Percentiles rank a stretch among this genome's conserved stretches.
Conservation (phyloP, 2,888 invertebrate species). For the Antitype chi region DNA sequence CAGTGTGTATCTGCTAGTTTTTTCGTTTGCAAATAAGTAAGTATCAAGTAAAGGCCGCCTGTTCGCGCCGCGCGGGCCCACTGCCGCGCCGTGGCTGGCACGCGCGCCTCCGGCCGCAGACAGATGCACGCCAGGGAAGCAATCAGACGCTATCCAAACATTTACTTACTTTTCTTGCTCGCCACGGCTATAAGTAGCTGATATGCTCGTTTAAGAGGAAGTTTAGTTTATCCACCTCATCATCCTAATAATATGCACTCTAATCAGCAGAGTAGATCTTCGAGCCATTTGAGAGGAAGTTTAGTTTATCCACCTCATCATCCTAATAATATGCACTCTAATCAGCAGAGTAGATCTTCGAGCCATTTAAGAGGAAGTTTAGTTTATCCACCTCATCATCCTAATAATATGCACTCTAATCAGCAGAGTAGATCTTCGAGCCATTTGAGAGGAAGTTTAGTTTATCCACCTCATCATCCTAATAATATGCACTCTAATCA, state of each 20-base stretch:
- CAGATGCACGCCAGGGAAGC: slow-evolving; percentile 46
- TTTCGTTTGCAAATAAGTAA: not conserved
- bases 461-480: not conserved
- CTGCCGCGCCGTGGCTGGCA: slow-evolving; percentile 58
- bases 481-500: slow-evolving; percentile 5
- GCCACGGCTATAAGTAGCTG: too few relatives aligned
- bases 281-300: not conserved
- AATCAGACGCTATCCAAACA: slow-evolving; percentile 20
- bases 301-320: not conserved
- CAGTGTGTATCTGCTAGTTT: not conserved
- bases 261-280: too few relatives aligned
- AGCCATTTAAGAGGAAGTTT: not conserved
- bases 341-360: too few relatives aligned
- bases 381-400: not conserved
- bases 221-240: not conserved
- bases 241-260: slow-evolving; percentile 16
- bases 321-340: slow-evolving; percentile 10
- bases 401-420: slow-evolving; percentile 5
- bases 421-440: not conserved
- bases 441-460: not conserved
- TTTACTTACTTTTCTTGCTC: not conserved
- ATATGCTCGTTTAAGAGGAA: not conserved
- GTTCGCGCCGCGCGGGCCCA: not conserved
- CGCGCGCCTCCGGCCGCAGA: slow-evolving; percentile 50
- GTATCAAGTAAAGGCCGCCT: not conserved